Conservation (phyloP, 2,113 vertebrate species). For the Grantiella picta region DNA sequence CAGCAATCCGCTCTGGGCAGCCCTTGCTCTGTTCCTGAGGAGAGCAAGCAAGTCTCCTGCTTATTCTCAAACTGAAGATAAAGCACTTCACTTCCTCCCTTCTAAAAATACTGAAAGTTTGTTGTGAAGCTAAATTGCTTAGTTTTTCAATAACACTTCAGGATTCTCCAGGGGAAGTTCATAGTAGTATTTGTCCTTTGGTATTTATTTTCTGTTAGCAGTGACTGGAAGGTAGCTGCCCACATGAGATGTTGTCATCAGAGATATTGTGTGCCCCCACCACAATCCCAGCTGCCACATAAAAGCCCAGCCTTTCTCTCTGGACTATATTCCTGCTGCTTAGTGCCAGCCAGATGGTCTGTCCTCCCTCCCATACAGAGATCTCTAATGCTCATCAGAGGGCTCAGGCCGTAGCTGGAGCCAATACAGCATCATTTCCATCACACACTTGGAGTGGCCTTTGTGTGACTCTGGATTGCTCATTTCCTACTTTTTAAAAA, state of each 20-base stretch:
- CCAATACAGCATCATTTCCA: background rate
- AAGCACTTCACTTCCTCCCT: background rate
- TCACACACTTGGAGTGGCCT: background rate
- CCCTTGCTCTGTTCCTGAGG: background rate
- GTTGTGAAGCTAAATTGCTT: background rate
- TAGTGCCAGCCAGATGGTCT: background rate
- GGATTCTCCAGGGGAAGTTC: background rate
- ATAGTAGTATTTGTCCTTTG: background rate
- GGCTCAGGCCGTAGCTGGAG: background rate
- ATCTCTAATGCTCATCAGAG: background rate
- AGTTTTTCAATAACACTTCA: background rate
- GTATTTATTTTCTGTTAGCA: background rate
- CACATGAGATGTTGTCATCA: background rate
- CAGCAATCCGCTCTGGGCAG: rapidly evolving
- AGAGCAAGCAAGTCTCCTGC: background rate
- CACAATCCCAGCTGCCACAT: background rate
- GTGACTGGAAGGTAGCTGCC: background rate
- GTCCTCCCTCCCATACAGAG: background rate
- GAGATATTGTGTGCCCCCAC: background rate
- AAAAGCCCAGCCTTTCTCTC: background rate
- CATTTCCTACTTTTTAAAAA: background rate
- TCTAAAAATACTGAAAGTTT: background rate
- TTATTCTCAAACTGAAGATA: background rate
- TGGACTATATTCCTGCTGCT: background rate
- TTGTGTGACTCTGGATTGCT: background rate